Conservation (phyloP, 2,113 vertebrate genomes). For the Puma concolor region DNA sequence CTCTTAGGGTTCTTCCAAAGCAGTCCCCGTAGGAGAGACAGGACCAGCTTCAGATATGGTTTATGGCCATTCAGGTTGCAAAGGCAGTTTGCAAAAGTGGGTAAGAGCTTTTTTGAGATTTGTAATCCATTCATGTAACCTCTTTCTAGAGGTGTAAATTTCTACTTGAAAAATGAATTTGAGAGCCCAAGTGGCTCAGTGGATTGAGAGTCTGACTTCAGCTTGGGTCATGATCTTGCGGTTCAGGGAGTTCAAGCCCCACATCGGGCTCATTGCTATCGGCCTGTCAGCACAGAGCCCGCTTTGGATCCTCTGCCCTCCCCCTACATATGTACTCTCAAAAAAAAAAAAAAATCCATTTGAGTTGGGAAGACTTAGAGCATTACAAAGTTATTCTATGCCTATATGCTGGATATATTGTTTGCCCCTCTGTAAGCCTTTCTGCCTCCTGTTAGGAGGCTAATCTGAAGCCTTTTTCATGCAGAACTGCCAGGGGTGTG, state of each 20-base stretch:
- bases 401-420: background rate
- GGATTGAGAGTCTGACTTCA: too few species aligned
- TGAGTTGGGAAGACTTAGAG: background rate
- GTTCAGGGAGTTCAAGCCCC: too few species aligned
- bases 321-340: too few species aligned
- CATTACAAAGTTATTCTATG: background rate
- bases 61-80: background rate
- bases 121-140: background rate
- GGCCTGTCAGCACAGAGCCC: too few species aligned
- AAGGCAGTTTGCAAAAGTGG: background rate
- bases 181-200: too few species aligned
- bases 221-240: too few species aligned
- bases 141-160: background rate
- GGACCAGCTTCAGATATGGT: background rate
- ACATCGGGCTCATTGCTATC: too few species aligned
- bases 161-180: background rate
- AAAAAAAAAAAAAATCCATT: background rate
- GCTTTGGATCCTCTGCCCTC: too few species aligned
- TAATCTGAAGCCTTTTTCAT: background rate
- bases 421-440: background rate
- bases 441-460: background rate
- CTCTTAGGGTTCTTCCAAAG: background rate
- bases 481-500: background rate
- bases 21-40: background rate
- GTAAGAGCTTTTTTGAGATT: background rate